phyloP scores from a whole-genome alignment of 2,113 vertebrate genomes.

The Calidris pygmaea region DNA sequence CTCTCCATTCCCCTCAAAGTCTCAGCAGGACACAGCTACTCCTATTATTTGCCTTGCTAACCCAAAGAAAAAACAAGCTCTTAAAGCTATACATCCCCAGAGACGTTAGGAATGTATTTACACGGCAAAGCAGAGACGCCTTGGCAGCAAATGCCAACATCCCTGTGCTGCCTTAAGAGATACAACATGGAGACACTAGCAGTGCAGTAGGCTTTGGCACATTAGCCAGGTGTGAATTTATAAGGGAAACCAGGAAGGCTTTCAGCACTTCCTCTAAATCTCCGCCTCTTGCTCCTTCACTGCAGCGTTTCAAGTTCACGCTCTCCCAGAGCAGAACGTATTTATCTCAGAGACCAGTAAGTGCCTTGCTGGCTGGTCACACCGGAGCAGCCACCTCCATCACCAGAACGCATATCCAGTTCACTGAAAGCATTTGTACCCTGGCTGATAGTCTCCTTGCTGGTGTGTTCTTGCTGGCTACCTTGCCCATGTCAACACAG shows the following conservation, averaged over 20 bases:
- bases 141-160: not conserved
- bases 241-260: not conserved
- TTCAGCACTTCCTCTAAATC: not conserved
- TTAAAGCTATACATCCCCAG: not conserved
- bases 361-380: not conserved
- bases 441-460: not conserved
- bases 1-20: not conserved
- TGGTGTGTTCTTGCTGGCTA: not conserved
- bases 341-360: not conserved
- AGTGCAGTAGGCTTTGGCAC: not conserved
- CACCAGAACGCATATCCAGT: not conserved
- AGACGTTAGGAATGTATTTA: not conserved
- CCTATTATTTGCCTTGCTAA: conserved; percentile 21
- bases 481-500: fast-evolving
- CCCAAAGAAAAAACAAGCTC: not conserved
- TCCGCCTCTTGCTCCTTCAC: not conserved
- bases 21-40: conserved; percentile 1
- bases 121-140: not conserved
- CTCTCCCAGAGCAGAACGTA: fast-evolving
- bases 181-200: not conserved
- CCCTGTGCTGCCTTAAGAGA: not conserved
- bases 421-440: not conserved
- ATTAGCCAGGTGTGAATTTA: not conserved
- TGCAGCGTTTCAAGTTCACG: fast-evolving
- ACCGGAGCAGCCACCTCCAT: not conserved